Evolutionary conservation across 2,797 vertebrate species (phyloP).

Genomic region (Miichthys miiuy): DNA sequence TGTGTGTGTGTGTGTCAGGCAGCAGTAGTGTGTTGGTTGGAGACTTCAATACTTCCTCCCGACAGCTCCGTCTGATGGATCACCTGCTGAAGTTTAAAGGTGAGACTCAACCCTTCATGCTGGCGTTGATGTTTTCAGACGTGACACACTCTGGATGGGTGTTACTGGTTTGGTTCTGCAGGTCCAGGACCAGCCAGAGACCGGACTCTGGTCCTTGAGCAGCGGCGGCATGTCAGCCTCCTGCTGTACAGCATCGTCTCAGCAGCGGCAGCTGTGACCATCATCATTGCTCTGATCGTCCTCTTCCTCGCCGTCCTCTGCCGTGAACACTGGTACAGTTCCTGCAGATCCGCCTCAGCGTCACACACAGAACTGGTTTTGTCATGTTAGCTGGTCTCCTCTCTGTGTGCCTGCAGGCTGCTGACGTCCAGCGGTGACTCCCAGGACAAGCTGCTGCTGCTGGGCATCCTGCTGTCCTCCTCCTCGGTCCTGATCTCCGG

Average conservation of each 20-base stretch:
- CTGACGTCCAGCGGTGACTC: constrained; percentile 88
- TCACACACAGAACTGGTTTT: neutral
- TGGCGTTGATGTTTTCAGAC: too few species aligned
- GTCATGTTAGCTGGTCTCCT: neutral
- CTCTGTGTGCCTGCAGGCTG: constrained; percentile 79
- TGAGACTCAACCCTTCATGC: constrained; percentile 60
- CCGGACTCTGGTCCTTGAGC: constrained; percentile 85
- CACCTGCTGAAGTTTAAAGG: constrained; percentile 92
- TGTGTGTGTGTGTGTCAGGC: constrained; percentile 79
- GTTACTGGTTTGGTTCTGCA: constrained; percentile 59
- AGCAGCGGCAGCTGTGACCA: constrained; percentile 86
- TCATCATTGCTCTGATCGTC: constrained; percentile 88
- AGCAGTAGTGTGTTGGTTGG: constrained; percentile 89
- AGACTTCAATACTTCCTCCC: constrained; percentile 88
- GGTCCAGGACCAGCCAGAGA: constrained; percentile 90
- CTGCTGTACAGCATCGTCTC: constrained; percentile 87
- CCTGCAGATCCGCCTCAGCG: neutral
- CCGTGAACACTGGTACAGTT: constrained; percentile 85
- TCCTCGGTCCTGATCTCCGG: constrained; percentile 92
- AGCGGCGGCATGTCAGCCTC: constrained; percentile 86
- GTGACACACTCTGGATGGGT: neutral
- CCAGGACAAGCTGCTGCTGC: constrained; percentile 92
- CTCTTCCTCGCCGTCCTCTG: constrained; percentile 88
- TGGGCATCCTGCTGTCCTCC: constrained; percentile 92
- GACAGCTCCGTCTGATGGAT: constrained; percentile 88